These are phyloP conservation scores for Beroe ovata DNA, from an alignment of 37 sponge, comb jelly and placozoan species.

Conservation along the genomic window DNA sequence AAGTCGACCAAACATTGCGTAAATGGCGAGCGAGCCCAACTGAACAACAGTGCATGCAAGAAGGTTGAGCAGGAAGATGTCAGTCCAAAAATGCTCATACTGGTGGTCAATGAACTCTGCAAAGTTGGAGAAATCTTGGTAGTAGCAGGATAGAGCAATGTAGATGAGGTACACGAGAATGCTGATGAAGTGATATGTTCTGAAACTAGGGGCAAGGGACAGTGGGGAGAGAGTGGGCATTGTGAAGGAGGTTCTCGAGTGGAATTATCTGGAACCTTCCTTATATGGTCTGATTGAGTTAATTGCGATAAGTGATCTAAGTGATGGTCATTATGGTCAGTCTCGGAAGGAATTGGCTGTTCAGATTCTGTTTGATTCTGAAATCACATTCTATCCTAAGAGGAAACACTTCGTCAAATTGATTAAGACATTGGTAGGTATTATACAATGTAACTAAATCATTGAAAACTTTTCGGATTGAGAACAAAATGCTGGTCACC, in stretches of 20 bases:
- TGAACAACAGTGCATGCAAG: conserved; percentile 12
- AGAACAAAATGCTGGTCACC: too few species aligned
- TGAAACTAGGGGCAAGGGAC: conserved; percentile 28
- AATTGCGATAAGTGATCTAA: too few species aligned
- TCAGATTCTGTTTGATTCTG: background rate
- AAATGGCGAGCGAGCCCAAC: conserved; percentile 10
- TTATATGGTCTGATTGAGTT: too few species aligned
- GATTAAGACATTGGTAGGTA: too few species aligned
- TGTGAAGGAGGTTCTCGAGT: background rate
- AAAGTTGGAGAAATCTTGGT: conserved; percentile 45
- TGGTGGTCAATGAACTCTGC: conserved; percentile 60
- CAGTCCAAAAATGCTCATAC: conserved; percentile 65
- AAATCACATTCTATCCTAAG: too few species aligned
- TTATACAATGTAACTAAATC: too few species aligned
- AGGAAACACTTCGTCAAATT: too few species aligned
- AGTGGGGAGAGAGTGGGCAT: background rate
- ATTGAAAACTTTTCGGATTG: too few species aligned
- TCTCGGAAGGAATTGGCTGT: background rate
- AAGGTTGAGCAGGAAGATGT: conserved; percentile 60
- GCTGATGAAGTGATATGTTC: conserved; percentile 28
- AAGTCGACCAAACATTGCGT: conserved; percentile 27
- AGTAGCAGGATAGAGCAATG: conserved; percentile 58
- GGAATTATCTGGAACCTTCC: too few species aligned
- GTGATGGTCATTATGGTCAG: background rate
- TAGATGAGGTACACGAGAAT: conserved; percentile 15